These are phyloP conservation scores for Coelopa pilipes DNA, from an alignment of 2,888 invertebrate species.

Conservation along the genomic window DNA sequence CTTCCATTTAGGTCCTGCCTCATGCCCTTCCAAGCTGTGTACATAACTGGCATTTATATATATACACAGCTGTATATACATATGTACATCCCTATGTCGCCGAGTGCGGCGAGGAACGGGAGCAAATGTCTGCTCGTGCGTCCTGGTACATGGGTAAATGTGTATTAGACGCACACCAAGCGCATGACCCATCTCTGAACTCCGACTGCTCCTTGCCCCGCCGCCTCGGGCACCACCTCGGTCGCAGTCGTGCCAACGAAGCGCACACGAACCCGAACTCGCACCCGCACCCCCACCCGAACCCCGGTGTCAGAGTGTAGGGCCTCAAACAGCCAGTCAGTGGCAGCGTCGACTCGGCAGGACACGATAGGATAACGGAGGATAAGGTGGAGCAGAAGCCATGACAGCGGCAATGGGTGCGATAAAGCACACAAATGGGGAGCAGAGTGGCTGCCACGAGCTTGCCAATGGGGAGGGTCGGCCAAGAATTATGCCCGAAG, in stretches of 20 bases:
- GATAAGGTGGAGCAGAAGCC: constrained; percentile 65
- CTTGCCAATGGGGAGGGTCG: not conserved
- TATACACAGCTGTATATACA: too few species aligned
- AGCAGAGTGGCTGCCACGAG: constrained; percentile 2
- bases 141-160: constrained; percentile 12
- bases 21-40: too few species aligned
- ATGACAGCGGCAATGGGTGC: constrained; percentile 60
- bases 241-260: constrained; percentile 10
- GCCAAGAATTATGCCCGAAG: not conserved
- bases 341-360: constrained; percentile 54
- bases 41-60: too few species aligned
- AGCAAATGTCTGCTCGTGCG: not conserved
- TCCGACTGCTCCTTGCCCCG: constrained; percentile 35
- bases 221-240: not conserved
- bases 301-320: constrained; percentile 46
- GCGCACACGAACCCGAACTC: constrained; percentile 51
- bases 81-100: too few species aligned
- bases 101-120: not conserved
- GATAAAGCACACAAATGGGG: constrained; percentile 49
- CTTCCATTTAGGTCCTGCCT: too few species aligned
- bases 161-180: constrained; percentile 45
- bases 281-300: constrained; percentile 51
- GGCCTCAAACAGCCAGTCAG: constrained; percentile 46
- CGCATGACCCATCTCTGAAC: constrained; percentile 64
- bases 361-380: constrained; percentile 54